Evolutionary conservation across 2,888 invertebrate species (phyloP).

Genomic region (Neuroscelio doddi): DNA sequence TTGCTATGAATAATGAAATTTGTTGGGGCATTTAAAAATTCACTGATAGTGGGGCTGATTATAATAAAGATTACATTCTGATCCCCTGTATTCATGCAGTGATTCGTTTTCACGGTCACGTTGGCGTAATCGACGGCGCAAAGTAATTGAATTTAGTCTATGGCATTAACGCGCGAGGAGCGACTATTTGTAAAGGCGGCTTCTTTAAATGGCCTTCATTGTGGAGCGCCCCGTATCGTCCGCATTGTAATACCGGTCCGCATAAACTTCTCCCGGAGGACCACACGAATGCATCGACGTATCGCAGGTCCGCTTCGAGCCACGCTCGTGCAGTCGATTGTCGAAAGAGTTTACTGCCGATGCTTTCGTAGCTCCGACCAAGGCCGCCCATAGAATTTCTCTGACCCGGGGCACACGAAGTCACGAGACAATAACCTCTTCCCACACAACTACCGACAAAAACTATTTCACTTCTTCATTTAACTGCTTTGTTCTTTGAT

Average conservation of each 20-base stretch:
- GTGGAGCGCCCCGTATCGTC: constrained; percentile 44
- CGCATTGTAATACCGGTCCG: constrained; percentile 45
- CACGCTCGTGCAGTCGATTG: constrained; percentile 32
- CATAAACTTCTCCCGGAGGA: constrained; percentile 36
- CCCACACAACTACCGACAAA: background rate
- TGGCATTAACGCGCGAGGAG: constrained; percentile 42
- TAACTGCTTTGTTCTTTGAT: background rate
- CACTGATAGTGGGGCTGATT: no score
- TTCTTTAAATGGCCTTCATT: constrained; percentile 47
- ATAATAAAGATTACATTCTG: constrained; percentile 25
- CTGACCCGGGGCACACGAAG: constrained; percentile 27
- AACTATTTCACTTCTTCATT: constrained; percentile 2
- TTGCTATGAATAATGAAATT: no score
- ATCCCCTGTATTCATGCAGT: no score
- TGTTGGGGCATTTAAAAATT: no score
- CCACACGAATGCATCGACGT: constrained; percentile 38
- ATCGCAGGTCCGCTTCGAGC: constrained; percentile 44
- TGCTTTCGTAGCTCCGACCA: constrained; percentile 34
- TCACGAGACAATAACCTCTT: no score
- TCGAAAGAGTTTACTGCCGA: constrained; percentile 39
- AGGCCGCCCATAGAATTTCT: constrained; percentile 36
- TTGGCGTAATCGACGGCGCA: constrained; percentile 39
- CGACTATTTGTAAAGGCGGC: constrained; percentile 49
- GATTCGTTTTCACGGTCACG: constrained; percentile 49
- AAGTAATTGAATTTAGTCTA: constrained; percentile 50